phyloP scores from a whole-genome alignment of 2,797 vertebrate genomes.

The Adrianichthys oophorus region DNA sequence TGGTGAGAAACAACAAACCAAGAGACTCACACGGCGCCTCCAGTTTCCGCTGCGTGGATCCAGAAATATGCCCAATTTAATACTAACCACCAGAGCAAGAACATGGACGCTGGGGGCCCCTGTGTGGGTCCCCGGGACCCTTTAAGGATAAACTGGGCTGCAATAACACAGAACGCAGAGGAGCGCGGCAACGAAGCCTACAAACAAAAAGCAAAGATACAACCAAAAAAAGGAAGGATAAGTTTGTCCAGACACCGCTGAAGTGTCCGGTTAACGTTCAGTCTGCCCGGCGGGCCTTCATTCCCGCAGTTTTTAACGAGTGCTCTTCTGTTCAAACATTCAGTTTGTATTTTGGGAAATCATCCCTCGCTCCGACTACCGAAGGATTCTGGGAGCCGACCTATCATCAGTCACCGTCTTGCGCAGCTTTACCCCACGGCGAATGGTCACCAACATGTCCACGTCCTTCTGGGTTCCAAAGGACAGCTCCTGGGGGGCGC shows the following conservation, averaged over 20 bases:
- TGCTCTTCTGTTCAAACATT: conserved; percentile 49
- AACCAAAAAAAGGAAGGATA: conserved; percentile 19
- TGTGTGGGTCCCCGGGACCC: conserved; percentile 27
- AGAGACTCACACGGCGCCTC: conserved; percentile 60
- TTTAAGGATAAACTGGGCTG: conserved; percentile 31
- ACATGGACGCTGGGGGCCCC: conserved; percentile 40
- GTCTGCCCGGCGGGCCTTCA: conserved; percentile 51
- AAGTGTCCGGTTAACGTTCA: conserved; percentile 44
- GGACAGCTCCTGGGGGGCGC: conserved; percentile 27
- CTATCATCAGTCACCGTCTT: conserved; percentile 92
- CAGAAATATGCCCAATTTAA: conserved; percentile 57
- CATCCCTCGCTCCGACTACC: conserved; percentile 68
- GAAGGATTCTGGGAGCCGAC: conserved; percentile 89
- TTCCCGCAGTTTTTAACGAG: conserved; percentile 55
- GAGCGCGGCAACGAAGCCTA: conserved; percentile 50
- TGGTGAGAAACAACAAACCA: conserved; percentile 55
- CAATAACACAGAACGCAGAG: conserved; percentile 47
- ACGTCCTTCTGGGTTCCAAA: conserved; percentile 70
- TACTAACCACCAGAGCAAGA: conserved; percentile 59
- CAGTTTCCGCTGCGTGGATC: conserved; percentile 34
- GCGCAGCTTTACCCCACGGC: conserved; percentile 91
- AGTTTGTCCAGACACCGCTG: conserved; percentile 52
- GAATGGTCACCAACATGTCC: conserved; percentile 94
- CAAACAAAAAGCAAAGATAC: conserved; percentile 31
- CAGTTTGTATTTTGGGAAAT: conserved; percentile 51